Conservation (phyloP, 1,140 invertebrate species). For the Neodiprion lecontei region DNA sequence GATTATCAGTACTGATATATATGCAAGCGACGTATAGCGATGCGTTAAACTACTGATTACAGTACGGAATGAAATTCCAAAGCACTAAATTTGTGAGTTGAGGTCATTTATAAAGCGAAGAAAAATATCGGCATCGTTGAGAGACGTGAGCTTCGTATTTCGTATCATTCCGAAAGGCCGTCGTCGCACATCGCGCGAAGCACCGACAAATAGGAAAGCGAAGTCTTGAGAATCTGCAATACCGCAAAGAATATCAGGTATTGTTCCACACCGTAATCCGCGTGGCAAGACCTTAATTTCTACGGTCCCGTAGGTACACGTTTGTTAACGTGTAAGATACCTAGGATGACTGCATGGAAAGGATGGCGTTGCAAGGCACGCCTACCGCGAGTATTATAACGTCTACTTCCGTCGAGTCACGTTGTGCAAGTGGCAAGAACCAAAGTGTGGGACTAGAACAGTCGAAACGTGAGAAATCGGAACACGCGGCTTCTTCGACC, state of each 20-base stretch:
- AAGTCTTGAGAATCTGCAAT: conserved; percentile 3
- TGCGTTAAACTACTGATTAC: too few relatives aligned
- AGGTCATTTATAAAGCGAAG: too few relatives aligned
- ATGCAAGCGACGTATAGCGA: too few relatives aligned
- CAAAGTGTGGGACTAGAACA: background rate
- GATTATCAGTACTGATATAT: too few relatives aligned
- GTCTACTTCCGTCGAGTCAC: background rate
- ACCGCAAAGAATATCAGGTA: background rate
- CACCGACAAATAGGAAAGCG: background rate
- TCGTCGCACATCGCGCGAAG: background rate
- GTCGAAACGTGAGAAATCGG: background rate
- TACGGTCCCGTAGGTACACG: background rate
- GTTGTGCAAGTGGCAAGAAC: background rate
- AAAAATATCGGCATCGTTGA: too few relatives aligned
- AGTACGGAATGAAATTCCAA: too few relatives aligned
- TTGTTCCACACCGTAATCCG: background rate
- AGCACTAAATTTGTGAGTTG: too few relatives aligned
- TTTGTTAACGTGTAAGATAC: too few relatives aligned
- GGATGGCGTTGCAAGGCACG: background rate
- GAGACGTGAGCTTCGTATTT: too few relatives aligned
- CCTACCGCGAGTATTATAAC: conserved; percentile 1
- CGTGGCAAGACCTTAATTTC: background rate
- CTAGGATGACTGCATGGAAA: background rate
- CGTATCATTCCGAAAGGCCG: background rate
- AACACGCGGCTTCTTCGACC: background rate